Evolutionary conservation across 1,140 invertebrate species (phyloP), one percentile per base, ranked within the genome.

Genomic region (Charaxes varanes): DNA sequence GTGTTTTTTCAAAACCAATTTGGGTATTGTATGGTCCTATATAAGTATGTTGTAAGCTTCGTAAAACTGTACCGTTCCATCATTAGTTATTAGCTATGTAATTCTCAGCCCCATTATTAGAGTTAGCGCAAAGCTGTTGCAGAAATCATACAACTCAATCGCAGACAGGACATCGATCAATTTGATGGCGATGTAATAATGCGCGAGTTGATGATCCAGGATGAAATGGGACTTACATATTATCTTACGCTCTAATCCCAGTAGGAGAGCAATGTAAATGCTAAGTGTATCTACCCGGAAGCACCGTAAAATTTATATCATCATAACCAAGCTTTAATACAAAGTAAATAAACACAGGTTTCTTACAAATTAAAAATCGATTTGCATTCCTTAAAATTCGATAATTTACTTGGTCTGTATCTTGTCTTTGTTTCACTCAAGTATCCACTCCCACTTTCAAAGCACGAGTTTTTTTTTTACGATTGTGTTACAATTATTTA

Each of bases 141-240:
- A 42, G 33, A 41, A 56, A 46, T 40, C 40, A 38, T 58, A 59
- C 55, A 59, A 58, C 49, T 59, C 58, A 62, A 65, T 62, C 45
- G 47, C 42, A 31, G 48, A 24, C 50, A 55, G 49, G 47, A 62
- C 55, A 61, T 65, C 56, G 54, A 62, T 62, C 62, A 62, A 53
- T 46, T 45, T 59, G 55, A 62, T 59, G 56, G 55, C 51, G 50
- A 63, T 53, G 53, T 55, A 53, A 53, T 59, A 51, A 51, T 41
- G 41, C 56, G 47, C 51, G 35, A 54, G 50, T 41, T 40, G 50
- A 53, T 40, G 50, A 53, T 48, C 40, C 32, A 16, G 37, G 22
- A 41, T 24, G 42, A 40, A 41, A 40, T 40, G 38, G 27, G 35
- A 35, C 24, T 4, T 37, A 18, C 44, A 53, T 46, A n/a, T 53